phyloP scores from a whole-genome alignment of 2,888 invertebrate genomes.

The Agrilus cyanescens region DNA sequence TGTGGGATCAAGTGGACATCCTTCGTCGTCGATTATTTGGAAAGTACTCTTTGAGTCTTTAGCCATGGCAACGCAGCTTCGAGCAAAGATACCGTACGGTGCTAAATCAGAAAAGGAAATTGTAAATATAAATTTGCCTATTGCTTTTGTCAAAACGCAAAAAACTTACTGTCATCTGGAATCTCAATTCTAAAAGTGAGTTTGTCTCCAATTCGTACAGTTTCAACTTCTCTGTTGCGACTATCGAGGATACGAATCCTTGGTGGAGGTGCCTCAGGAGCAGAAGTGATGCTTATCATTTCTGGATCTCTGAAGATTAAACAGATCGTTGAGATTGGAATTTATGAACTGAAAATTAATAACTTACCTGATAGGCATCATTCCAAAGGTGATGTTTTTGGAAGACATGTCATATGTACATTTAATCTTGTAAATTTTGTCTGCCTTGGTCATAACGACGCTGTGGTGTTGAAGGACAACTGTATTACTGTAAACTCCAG shows the following conservation, averaged over 20 bases:
- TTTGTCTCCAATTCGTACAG: conserved; percentile 87
- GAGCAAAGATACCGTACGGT: conserved; percentile 89
- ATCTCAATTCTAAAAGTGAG: conserved; percentile 93
- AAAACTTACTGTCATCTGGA: conserved; percentile 80
- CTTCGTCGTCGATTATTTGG: conserved; percentile 91
- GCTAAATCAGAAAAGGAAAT: conserved; percentile 42
- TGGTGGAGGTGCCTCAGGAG: conserved; percentile 89
- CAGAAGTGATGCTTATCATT: conserved; percentile 91
- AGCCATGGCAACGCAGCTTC: conserved; percentile 94
- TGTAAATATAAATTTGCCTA: not conserved
- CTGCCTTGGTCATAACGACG: conserved; percentile 92
- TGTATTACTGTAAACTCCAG: conserved; percentile 86
- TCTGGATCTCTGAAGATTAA: conserved; percentile 65
- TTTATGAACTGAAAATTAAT: not conserved
- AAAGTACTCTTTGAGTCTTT: conserved; percentile 93
- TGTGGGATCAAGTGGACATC: conserved; percentile 85
- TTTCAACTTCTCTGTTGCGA: conserved; percentile 79
- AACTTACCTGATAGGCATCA: conserved; percentile 83
- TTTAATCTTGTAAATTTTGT: conserved; percentile 92
- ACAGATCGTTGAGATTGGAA: not conserved
- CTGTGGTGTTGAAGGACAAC: conserved; percentile 91
- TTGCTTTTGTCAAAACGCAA: not conserved
- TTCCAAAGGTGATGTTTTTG: conserved; percentile 91
- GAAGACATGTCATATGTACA: conserved; percentile 95
- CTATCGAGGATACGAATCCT: conserved; percentile 85